Percentiles rank a stretch among this genome's conserved stretches.
Evolutionary conservation across 1,140 invertebrate genomes (phyloP).

Genomic region (Adoxophyes honmai): DNA sequence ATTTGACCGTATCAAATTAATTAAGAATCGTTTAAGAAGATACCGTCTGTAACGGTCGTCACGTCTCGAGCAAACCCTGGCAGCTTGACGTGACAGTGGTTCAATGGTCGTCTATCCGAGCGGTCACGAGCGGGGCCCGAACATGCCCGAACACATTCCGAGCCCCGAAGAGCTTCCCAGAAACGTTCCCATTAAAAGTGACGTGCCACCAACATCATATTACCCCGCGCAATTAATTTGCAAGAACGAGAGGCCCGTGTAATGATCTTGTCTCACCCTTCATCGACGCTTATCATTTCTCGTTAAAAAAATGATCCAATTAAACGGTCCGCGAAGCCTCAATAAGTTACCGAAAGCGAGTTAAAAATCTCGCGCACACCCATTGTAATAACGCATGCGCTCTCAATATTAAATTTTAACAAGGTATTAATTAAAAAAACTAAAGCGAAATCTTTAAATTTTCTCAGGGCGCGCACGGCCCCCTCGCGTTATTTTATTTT

Average conservation of each 20-base stretch:
- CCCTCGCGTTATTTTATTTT: conserved; percentile 68
- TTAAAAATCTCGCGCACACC: conserved; percentile 72
- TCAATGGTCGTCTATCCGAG: conserved; percentile 40
- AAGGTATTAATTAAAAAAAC: conserved; percentile 77
- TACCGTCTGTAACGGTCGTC: conserved; percentile 11
- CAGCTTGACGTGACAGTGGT: conserved; percentile 24
- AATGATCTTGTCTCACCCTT: conserved; percentile 41
- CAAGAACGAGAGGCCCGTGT: conserved; percentile 28
- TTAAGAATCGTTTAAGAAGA: conserved; percentile 3
- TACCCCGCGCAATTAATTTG: conserved; percentile 40
- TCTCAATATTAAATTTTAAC: conserved; percentile 76
- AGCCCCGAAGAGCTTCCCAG: neutral
- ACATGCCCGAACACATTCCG: neutral
- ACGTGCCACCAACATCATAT: conserved; percentile 18
- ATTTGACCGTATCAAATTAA: neutral
- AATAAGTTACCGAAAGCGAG: conserved; percentile 68
- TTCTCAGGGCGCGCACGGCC: conserved; percentile 64
- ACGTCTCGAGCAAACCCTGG: conserved; percentile 6
- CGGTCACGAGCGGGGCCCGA: neutral
- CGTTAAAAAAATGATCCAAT: conserved; percentile 73
- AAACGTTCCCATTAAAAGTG: neutral
- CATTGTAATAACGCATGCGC: conserved; percentile 72
- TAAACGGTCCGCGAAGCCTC: conserved; percentile 52
- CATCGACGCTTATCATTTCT: conserved; percentile 56
- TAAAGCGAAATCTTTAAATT: conserved; percentile 74